Base-by-base conservation (phyloP, 2,888 invertebrate genomes). In the Blastobasis adustella region DNA sequence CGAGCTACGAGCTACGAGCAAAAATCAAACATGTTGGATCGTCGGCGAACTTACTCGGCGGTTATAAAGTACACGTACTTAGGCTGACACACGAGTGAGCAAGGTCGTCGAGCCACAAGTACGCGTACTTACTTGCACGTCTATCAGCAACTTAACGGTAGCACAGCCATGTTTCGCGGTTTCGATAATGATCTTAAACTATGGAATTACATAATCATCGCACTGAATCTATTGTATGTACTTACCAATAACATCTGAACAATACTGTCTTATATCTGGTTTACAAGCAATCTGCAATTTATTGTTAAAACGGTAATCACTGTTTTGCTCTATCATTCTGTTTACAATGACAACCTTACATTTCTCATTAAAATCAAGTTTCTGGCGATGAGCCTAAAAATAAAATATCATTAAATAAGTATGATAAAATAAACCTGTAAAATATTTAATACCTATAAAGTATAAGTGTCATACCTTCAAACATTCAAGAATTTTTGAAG, bases 291-390 rank as follows among this genome's bases (percentile, higher is more conserved):
- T 91, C 73, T 95, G 94, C 52, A 98, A 87, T 36, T 93, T 91
- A 4, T 95, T 95, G 84, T 98, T 97, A 57, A 98, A 93, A 55
- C 97, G 92, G 68, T 95, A 96, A 82, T 98, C 98, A 54, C 93
- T 92, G 71, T 95, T 96, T 77, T 96, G 96, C 76, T 97, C 96
- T 58, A 96, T 93, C 92, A 97, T 94, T 62, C 98, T 91, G 70
- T 95, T 94, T 0, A 95, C 90, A n/a, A 98, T 94, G 10, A 97
- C 91, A 51, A 92, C 85, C 70, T 94, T 93, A 73, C 98, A 98
- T 58, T 93, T 93, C 52, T 93, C 91, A 72, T 95, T 95, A 79
- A 98, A 98, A 23, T 91, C 90, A 0, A 90, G 83, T 66, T 95
- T 93, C 67, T 96, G 93, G 65, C 93, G 94, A 71, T 94, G 92